phyloP scores from a whole-genome alignment of 2,888 invertebrate species.

The Lutraria lutraria region DNA sequence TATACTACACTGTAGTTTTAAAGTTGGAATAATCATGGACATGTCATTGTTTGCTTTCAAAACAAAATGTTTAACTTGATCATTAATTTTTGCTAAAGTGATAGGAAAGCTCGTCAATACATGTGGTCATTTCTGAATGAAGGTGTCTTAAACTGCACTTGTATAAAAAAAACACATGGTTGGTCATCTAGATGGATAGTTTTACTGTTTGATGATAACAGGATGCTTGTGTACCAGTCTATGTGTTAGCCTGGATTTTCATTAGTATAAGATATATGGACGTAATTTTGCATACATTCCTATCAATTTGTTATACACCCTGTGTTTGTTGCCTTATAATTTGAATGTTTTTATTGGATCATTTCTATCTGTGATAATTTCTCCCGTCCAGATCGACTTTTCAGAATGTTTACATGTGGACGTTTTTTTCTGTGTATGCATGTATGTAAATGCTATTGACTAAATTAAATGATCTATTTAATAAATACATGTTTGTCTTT shows the following conservation, averaged over 20 bases:
- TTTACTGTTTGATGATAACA: too few relatives aligned
- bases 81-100: not conserved
- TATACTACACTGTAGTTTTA: not conserved
- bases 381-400: slow-evolving; percentile 15
- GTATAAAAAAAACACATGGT: not conserved
- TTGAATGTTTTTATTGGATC: not conserved
- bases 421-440: slow-evolving; percentile 3
- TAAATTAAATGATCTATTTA: slow-evolving; percentile 24
- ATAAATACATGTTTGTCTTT: not conserved
- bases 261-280: too few relatives aligned
- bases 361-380: slow-evolving; percentile 25
- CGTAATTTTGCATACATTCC: not conserved
- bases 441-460: slow-evolving; percentile 20
- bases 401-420: slow-evolving; percentile 18
- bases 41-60: not conserved
- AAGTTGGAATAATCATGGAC: not conserved
- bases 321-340: slow-evolving; percentile 16
- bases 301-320: slow-evolving; percentile 6
- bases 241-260: too few relatives aligned
- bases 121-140: not conserved
- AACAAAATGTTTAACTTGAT: not conserved
- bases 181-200: not conserved
- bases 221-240: too few relatives aligned
- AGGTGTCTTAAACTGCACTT: not conserved
- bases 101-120: not conserved